Evolutionary conservation across 2,113 vertebrate species (phyloP), one percentile per base, ranked within the genome.

Genomic region (Pandion haliaetus): DNA sequence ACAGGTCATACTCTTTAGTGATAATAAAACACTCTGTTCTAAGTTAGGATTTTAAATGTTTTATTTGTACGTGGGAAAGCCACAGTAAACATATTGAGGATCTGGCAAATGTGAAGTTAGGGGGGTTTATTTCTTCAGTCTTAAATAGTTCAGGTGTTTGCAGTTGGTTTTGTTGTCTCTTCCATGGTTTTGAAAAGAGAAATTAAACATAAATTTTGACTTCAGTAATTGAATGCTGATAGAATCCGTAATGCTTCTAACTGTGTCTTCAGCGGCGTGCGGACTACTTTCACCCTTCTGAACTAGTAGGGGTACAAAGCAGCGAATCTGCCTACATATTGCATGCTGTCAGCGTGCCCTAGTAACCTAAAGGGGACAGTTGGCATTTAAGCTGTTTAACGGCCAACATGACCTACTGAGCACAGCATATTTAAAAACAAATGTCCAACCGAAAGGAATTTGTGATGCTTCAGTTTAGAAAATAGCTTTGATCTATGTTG

Each of bases 1-100:
- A 7, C 17, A 32, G 54, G 14, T 63, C 1, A 0, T 61, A 31
- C 5, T 55, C 0, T 47, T 78, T 21, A 58, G 29, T 58, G n/a
- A 31, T n/a, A 5, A 49, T n/a, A 29, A 84, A 59, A 12, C 16
- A 21, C 9, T 40, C 26, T n/a, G 8, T 12, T 67, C 15, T 63
- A 17, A 54, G 24, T 73, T 17, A 31, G 1, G 13, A 23, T 63
- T 71, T 89, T 0, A 55, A 24, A 19, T 16, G 21, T 52, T 66
- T 49, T 50, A 12, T 20, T 65, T 65, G 21, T 66, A 44, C 36
- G 13, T 47, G 26, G 73, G 14, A 61, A 74, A 87, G 24, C 26
- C 47, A 82, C 38, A n/a, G 32, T 54, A 65, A 86, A 31, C 11
- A 1, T 40, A 26, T 42, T 50, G 5, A 62, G 16, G 34, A 47